phyloP scores from a whole-genome alignment of 2,888 invertebrate species.

The Tridacna gigas region DNA sequence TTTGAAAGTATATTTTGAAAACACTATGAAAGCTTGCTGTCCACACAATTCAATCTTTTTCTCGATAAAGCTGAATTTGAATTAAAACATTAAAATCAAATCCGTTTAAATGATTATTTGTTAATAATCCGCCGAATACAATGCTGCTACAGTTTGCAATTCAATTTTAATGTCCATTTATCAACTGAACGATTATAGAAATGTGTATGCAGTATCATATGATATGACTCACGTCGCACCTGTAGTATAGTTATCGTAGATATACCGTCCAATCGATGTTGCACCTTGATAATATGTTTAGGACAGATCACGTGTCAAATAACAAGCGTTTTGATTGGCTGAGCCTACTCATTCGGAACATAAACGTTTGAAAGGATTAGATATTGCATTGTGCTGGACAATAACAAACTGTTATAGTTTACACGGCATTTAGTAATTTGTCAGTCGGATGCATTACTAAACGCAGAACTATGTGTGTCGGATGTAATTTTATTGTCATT shows the following conservation, averaged over 20 bases:
- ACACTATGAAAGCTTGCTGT: background rate
- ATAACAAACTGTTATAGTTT: background rate
- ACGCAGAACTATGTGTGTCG: background rate
- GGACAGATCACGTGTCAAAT: background rate
- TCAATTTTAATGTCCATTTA: constrained; percentile 2
- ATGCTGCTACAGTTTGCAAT: background rate
- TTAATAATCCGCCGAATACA: no score
- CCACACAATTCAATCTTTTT: background rate
- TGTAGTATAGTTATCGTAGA: constrained; percentile 7
- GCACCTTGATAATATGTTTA: constrained; percentile 23
- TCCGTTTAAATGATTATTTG: no score
- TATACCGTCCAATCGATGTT: constrained; percentile 23
- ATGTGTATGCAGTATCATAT: background rate
- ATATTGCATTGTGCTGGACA: background rate
- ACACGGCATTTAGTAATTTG: constrained; percentile 1
- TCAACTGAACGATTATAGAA: background rate
- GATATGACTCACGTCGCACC: constrained; percentile 20
- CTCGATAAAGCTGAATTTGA: no score
- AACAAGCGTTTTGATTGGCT: constrained; percentile 23
- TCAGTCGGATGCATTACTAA: constrained; percentile 11
- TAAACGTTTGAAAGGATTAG: constrained; percentile 7
- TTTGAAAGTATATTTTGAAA: background rate
- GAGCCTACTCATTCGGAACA: constrained; percentile 21
- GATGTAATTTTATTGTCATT: constrained; percentile 3
- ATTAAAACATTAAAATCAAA: no score